Percentiles rank a stretch among this genome's conserved stretches.
phyloP scores from a whole-genome alignment of 1,140 invertebrate species.

The Megalopta genalis region DNA sequence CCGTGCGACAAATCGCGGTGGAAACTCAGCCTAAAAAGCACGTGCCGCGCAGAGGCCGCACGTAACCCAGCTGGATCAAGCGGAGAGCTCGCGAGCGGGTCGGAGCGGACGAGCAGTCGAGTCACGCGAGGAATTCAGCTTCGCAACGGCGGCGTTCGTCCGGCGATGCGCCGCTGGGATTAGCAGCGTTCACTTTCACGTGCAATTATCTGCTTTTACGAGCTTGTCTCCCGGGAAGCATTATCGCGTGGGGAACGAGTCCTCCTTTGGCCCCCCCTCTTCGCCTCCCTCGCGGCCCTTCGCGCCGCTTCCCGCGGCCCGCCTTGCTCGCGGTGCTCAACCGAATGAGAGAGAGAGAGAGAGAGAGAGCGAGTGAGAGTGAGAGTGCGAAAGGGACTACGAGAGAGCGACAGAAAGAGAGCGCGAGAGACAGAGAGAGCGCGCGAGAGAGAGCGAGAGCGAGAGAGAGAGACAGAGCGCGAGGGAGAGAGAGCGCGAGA shows the following conservation, averaged over 20 bases:
- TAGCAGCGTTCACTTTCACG: slow-evolving; percentile 58
- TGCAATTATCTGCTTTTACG: slow-evolving; percentile 57
- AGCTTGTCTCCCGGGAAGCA: slow-evolving; percentile 42
- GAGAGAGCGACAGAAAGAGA: too few species aligned
- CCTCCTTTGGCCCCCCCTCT: background rate
- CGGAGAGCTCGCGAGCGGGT: background rate
- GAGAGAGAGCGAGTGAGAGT: too few species aligned
- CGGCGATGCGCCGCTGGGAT: slow-evolving; percentile 22
- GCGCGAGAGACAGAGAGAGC: too few species aligned
- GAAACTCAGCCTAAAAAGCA: background rate
- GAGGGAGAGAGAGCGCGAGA: too few species aligned
- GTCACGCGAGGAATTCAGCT: slow-evolving; percentile 60
- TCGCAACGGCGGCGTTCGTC: background rate
- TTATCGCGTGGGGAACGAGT: slow-evolving; percentile 33
- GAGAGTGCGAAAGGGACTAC: background rate
- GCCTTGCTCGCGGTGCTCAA: too few species aligned
- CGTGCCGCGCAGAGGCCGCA: background rate
- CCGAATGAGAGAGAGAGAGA: too few species aligned
- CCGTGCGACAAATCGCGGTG: background rate
- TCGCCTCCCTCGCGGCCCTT: background rate
- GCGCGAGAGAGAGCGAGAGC: background rate
- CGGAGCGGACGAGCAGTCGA: slow-evolving; percentile 24
- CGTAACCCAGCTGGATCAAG: background rate
- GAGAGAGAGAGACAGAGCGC: background rate
- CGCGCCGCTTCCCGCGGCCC: too few species aligned